Base-by-base conservation (phyloP, 2,113 vertebrate genomes). In the Chrysochloris asiatica region DNA sequence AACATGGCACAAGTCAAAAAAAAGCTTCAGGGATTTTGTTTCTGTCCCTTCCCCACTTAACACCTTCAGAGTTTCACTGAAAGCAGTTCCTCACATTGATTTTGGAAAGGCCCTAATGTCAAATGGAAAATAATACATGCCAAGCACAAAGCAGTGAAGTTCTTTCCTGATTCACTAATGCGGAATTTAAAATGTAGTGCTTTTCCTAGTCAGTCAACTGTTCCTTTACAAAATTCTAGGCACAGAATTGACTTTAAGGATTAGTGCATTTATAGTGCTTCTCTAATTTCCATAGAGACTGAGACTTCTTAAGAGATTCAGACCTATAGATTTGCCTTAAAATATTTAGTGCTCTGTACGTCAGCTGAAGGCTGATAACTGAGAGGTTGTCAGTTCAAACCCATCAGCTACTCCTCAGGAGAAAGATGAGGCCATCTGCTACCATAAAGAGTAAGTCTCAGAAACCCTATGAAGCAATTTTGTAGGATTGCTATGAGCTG, bases 51-150 rank as follows among this genome's bases (percentile, higher is more conserved):
- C 83, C 93, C 89, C 95, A 75, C 54, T 77, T 88, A 95, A 41
- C 94, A 96, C 90, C 95, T 97, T 82, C 94, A 95, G 91, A 67
- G 73, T 95, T 97, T 97, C 96, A 91, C 95, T 97, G 97, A 96
- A 99, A 99, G 99, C 99, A 99, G 99, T 98, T 99, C 98, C 98
- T 99, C 98, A 99, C 99, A 99, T 99, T 99, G 99, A 99, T 98
- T 98, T 98, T 98, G 98, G 98, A 99, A 99, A 99, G 99, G 99
- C 99, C 98, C 98, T 98, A 98, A 98, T 97, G 96, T 98, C 98
- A 97, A 98, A 98, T 98, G 99, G 98, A 98, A 98, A 99, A 98
- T 98, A 98, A 99, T 98, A 98, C 98, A 98, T 98, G 98, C 98
- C 98, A 99, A 99, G 99, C 98, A 97, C 97, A 98, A 99, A 99